Evolutionary conservation across 2,888 invertebrate species (phyloP), one percentile per base, ranked within the genome.

Genomic region (Phaedon cochleariae): DNA sequence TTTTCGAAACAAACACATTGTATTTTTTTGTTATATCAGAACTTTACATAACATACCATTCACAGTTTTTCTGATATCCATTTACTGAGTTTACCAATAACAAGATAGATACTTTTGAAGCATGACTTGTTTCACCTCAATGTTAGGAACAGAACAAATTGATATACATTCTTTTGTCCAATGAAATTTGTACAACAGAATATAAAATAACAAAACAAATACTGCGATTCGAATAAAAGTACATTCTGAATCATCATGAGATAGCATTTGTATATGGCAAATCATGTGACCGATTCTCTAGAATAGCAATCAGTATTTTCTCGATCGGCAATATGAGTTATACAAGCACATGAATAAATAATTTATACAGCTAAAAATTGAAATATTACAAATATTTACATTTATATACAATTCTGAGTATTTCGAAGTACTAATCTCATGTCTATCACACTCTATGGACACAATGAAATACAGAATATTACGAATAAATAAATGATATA

Each of bases 1-100:
- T 17, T 60, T 46, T 68, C 75, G 70, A 78, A 79, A 79, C 79
- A 80, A 78, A 77, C 76, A 77, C 77, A 73, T 75, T 77, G 78
- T 79, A 79, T 71, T 77, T 79, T 78, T 78, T 78, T 77, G 68
- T 73, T 72, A n/a, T n/a, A 73, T 74, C 75, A 73, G 57, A 74
- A 77, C 72, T 77, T 79, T 78, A 78, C 77, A 79, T 80, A 81
- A 79, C 79, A 77, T 78, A 77, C 74, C 69, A 74, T 79, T 69
- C 79, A 80, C 80, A 81, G 71, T 75, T 74, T 67, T 69, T 73
- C 65, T 52, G 70, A 73, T 77, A 75, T 65, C 64, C 41, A 67
- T 74, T 68, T 69, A 69, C 67, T 65, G 73, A 73, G 69, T 70
- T 70, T n/a, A 70, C 68, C 69, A 72, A 75, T 75, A 76, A 77